Percentiles rank a stretch among this genome's conserved stretches.
Evolutionary conservation across 1,140 invertebrate genomes (phyloP).

Genomic region (Brachionus asplanchnoidis): DNA sequence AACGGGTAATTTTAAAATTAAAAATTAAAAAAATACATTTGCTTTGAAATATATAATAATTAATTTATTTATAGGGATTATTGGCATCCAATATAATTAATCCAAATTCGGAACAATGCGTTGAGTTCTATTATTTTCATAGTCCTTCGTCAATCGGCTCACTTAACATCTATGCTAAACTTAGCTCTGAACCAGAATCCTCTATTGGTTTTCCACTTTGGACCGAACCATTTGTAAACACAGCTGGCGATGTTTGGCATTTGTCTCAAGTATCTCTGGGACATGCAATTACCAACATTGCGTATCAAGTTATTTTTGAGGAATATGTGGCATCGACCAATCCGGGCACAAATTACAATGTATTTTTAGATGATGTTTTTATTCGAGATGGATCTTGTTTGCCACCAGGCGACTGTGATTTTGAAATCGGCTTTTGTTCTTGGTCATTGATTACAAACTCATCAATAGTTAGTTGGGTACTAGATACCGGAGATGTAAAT

Average conservation of each 20-base stretch:
- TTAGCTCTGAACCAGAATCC: not conserved
- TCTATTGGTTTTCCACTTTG: not conserved
- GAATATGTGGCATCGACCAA: not conserved
- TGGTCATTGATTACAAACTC: constrained; percentile 4
- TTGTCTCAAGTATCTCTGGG: constrained; percentile 8
- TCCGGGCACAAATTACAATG: not conserved
- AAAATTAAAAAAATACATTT: too few species aligned
- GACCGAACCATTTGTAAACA: constrained; percentile 11
- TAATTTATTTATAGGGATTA: not conserved
- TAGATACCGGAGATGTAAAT: not conserved
- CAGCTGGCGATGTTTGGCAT: not conserved
- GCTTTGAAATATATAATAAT: too few species aligned
- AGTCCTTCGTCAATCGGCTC: not conserved
- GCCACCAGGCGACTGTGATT: constrained; percentile 46
- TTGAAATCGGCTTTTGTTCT: constrained; percentile 45
- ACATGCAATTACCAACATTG: not conserved
- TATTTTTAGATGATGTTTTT: constrained; percentile 38
- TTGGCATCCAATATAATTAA: not conserved
- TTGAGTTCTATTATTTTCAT: constrained; percentile 39
- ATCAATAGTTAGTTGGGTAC: not conserved
- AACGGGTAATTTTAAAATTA: not conserved
- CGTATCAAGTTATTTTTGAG: constrained; percentile 38
- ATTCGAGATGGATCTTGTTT: constrained; percentile 30
- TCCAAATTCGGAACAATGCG: constrained; percentile 38
- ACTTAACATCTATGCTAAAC: constrained; percentile 15